phyloP scores from a whole-genome alignment of 2,113 vertebrate genomes.

The Myotis yumanensis region DNA sequence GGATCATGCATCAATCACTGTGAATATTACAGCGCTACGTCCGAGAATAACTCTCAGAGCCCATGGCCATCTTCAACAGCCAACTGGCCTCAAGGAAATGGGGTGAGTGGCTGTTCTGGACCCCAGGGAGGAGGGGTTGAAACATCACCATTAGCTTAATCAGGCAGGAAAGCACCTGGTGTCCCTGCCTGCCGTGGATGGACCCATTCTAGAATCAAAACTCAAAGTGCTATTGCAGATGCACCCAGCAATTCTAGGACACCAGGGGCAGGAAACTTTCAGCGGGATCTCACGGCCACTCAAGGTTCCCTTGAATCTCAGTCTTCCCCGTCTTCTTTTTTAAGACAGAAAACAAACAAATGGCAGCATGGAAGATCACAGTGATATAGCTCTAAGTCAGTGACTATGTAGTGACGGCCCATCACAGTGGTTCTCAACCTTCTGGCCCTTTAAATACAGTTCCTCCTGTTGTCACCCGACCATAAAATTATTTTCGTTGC shows the following conservation, averaged over 20 bases:
- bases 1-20: not conserved
- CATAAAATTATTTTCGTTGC: no score
- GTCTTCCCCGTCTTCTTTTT: not conserved
- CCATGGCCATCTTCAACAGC: not conserved
- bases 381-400: not conserved
- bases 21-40: not conserved
- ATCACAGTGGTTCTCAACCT: no score
- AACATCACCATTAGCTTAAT: not conserved
- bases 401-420: not conserved
- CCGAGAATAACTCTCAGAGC: slow-evolving; percentile 6
- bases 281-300: not conserved
- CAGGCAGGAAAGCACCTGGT: not conserved
- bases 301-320: not conserved
- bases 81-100: not conserved
- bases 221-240: not conserved
- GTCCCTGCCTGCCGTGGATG: not conserved
- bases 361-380: not conserved
- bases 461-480: no score
- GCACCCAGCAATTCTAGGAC: not conserved
- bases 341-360: slow-evolving; percentile 16
- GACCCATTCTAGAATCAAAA: not conserved
- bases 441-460: no score
- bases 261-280: not conserved
- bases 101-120: not conserved
- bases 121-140: not conserved